Evolutionary conservation across 2,888 invertebrate genomes (phyloP).

Genomic region (Abscondita cerata): DNA sequence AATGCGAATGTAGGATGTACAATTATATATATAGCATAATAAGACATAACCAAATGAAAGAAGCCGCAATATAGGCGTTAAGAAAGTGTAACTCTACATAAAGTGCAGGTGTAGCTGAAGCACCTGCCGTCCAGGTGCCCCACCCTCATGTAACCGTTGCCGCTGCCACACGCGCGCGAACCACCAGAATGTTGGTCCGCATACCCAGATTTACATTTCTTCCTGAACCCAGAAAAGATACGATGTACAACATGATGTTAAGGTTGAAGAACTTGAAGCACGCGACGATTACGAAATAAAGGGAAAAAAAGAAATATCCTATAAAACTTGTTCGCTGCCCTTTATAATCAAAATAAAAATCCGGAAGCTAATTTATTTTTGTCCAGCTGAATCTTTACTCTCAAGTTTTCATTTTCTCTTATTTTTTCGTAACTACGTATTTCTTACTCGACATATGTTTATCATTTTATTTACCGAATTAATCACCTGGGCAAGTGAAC

Average conservation of each 20-base stretch:
- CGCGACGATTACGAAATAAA: conserved; percentile 14
- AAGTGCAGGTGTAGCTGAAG: conserved; percentile 40
- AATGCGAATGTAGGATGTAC: conserved; percentile 19
- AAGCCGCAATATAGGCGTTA: conserved; percentile 42
- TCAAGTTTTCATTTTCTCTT: neutral
- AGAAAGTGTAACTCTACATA: conserved; percentile 51
- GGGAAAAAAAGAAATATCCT: conserved; percentile 7
- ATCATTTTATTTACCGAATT: too few species aligned
- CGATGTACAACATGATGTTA: conserved; percentile 15
- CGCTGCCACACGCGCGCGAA: conserved; percentile 40
- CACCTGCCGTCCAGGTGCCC: conserved; percentile 45
- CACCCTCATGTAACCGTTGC: conserved; percentile 43
- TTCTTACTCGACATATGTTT: too few species aligned
- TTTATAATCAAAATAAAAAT: conserved; percentile 16
- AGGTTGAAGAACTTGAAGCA: conserved; percentile 30
- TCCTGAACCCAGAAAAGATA: conserved; percentile 28
- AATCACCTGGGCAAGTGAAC: too few species aligned
- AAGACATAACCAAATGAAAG: conserved; percentile 29
- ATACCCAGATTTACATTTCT: conserved; percentile 35
- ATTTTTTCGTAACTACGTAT: neutral
- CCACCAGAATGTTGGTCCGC: conserved; percentile 25
- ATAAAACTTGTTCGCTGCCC: conserved; percentile 1
- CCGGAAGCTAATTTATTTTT: conserved; percentile 14
- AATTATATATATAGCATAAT: conserved; percentile 30
- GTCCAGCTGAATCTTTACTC: neutral